Evolutionary conservation across 2,797 vertebrate species (phyloP).

Genomic region (Prunella strophiata): DNA sequence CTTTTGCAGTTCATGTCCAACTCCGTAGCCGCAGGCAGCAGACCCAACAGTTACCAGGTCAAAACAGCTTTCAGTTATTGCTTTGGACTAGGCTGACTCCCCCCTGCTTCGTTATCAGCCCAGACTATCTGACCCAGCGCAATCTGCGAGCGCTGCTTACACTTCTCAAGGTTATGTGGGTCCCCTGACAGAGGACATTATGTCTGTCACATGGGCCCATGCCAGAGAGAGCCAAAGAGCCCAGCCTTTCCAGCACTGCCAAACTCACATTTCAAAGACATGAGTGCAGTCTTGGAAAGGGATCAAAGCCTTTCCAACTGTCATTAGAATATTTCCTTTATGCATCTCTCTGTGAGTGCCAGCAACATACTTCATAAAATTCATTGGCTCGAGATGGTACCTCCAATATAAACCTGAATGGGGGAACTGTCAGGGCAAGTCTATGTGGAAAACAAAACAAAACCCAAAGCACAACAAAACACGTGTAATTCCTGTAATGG

Average conservation of each 20-base stretch:
- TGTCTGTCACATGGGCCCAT: conserved; percentile 72
- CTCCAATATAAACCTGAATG: conserved; percentile 73
- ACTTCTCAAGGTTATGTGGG: conserved; percentile 67
- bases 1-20: conserved; percentile 66
- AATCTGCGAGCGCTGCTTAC: conserved; percentile 41
- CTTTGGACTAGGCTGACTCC: conserved; percentile 25
- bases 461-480: conserved; percentile 69
- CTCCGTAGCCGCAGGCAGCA: conserved; percentile 48
- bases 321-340: conserved; percentile 83
- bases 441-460: conserved; percentile 72
- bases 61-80: conserved; percentile 46
- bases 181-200: conserved; percentile 73
- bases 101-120: conserved; percentile 55
- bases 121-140: conserved; percentile 48
- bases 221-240: conserved; percentile 71
- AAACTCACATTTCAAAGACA: conserved; percentile 80
- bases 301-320: conserved; percentile 81
- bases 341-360: conserved; percentile 74
- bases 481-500: conserved; percentile 60
- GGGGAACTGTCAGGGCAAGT: conserved; percentile 73
- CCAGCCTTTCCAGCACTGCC: conserved; percentile 75
- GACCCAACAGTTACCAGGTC: conserved; percentile 58
- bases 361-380: conserved; percentile 78
- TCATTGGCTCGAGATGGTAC: conserved; percentile 75
- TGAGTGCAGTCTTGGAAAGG: conserved; percentile 79